phyloP scores from a whole-genome alignment of 2,888 invertebrate genomes.

The Leucoma salicis region DNA sequence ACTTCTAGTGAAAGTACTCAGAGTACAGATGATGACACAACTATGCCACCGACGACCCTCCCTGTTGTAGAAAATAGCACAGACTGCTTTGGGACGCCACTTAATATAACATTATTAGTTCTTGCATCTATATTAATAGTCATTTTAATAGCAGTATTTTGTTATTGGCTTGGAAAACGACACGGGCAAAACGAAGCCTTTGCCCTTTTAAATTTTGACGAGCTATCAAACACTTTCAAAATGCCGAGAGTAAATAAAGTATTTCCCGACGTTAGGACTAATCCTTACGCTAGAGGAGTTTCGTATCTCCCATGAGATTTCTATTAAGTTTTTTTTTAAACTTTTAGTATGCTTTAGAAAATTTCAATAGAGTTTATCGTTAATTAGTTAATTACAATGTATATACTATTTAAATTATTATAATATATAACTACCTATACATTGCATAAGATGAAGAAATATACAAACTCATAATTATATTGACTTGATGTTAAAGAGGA shows the following conservation, averaged over 20 bases:
- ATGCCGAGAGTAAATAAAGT: conserved; percentile 30
- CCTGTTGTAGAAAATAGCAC: neutral
- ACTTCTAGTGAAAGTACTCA: neutral
- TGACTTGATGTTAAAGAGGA: too few relatives aligned
- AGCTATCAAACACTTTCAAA: conserved; percentile 13
- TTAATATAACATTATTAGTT: conserved; percentile 30
- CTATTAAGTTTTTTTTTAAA: neutral
- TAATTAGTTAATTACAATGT: too few relatives aligned
- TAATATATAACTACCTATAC: too few relatives aligned
- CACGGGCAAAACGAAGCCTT: conserved; percentile 9
- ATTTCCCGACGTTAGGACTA: conserved; percentile 19
- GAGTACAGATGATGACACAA: neutral
- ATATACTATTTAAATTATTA: too few relatives aligned
- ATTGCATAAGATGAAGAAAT: too few relatives aligned
- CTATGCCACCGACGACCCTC: conserved; percentile 9
- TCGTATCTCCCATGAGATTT: conserved; percentile 5
- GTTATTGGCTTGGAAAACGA: conserved; percentile 28
- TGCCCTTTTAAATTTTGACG: conserved; percentile 16
- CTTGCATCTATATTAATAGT: conserved; percentile 24
- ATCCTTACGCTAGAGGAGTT: conserved; percentile 22
- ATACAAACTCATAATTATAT: too few relatives aligned
- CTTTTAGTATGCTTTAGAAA: neutral
- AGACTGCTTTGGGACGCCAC: conserved; percentile 30
- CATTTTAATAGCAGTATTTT: conserved; percentile 20
- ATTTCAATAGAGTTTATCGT: too few relatives aligned